A percentile compares a stretch with the other conserved stretches of the same genome.
These are phyloP conservation scores for Ephialtes manifestator DNA, from an alignment of 2,888 invertebrate genomes.

Conservation along the genomic window DNA sequence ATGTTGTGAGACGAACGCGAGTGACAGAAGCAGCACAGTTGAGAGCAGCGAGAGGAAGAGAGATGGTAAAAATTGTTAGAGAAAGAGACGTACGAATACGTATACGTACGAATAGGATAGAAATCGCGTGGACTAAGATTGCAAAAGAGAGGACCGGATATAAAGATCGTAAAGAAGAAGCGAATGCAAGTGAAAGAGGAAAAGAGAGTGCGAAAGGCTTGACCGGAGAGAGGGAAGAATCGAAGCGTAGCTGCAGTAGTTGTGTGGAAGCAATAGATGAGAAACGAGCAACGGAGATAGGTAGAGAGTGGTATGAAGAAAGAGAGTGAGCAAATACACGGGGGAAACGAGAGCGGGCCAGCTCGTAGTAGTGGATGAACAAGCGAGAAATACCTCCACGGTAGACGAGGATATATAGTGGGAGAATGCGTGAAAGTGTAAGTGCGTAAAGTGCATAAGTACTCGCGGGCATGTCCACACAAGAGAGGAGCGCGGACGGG, in stretches of 20 bases:
- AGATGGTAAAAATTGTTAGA: conserved; percentile 33
- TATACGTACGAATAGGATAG: not conserved
- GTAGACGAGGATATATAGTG: conserved; percentile 59
- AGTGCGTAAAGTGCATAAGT: conserved; percentile 69
- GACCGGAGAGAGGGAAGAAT: not conserved
- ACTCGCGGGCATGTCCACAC: conserved; percentile 53
- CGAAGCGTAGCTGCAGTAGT: conserved; percentile 16
- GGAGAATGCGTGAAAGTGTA: conserved; percentile 62
- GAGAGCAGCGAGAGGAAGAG: conserved; percentile 52
- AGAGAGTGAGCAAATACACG: conserved; percentile 37
- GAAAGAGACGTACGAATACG: not conserved
- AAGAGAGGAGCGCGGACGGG: conserved; percentile 51
- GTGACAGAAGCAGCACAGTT: conserved; percentile 22
- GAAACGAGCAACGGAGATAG: conserved; percentile 15
- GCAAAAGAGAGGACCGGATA: conserved; percentile 22
- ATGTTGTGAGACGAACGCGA: conserved; percentile 25
- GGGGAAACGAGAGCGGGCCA: conserved; percentile 57
- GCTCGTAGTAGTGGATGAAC: not conserved
- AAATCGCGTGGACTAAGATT: conserved; percentile 4
- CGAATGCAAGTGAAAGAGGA: conserved; percentile 26
- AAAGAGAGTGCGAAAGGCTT: conserved; percentile 1
- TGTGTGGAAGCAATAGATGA: conserved; percentile 17
- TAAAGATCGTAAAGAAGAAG: conserved; percentile 24
- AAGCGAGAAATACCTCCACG: conserved; percentile 38
- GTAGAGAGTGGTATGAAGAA: conserved; percentile 14